A percentile compares a stretch with the other conserved stretches of the same genome.
These are phyloP conservation scores for Colostygia pectinataria DNA, from an alignment of 2,888 invertebrate species.

Conservation along the genomic window DNA sequence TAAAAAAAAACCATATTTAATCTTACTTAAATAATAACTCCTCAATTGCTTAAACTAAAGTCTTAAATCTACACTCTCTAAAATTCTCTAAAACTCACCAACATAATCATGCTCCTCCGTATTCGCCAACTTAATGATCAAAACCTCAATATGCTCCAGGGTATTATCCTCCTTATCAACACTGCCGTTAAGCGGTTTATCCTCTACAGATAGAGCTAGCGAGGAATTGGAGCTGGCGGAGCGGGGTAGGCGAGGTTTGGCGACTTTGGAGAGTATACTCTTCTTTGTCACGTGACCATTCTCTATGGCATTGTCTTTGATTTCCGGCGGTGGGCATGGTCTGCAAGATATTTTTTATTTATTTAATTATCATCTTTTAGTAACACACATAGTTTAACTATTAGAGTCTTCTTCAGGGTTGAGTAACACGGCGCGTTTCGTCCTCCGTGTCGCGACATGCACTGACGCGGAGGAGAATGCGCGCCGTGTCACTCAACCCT, in stretches of 20 bases:
- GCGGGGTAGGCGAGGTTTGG: constrained; percentile 63
- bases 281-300: constrained; percentile 57
- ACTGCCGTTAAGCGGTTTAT: constrained; percentile 46
- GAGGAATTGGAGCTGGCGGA: constrained; percentile 56
- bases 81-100: too few relatives aligned
- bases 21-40: too few relatives aligned
- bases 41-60: background rate
- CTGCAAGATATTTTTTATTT: constrained; percentile 35
- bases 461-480: too few relatives aligned
- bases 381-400: too few relatives aligned
- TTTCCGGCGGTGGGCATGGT: constrained; percentile 51
- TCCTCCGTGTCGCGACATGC: too few relatives aligned
- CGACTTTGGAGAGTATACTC: constrained; percentile 67
- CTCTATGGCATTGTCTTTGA: constrained; percentile 57
- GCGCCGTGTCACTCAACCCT: too few relatives aligned
- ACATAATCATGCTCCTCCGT: constrained; percentile 72
- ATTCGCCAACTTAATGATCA: constrained; percentile 69
- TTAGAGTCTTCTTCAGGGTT: too few relatives aligned
- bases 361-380: too few relatives aligned
- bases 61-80: too few relatives aligned
- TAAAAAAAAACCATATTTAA: too few relatives aligned
- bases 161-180: constrained; percentile 41
- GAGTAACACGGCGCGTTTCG: too few relatives aligned
- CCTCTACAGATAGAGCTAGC: constrained; percentile 46
- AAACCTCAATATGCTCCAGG: constrained; percentile 62